Conservation (phyloP, 1,140 invertebrate species). For the Helicoverpa zea region DNA sequence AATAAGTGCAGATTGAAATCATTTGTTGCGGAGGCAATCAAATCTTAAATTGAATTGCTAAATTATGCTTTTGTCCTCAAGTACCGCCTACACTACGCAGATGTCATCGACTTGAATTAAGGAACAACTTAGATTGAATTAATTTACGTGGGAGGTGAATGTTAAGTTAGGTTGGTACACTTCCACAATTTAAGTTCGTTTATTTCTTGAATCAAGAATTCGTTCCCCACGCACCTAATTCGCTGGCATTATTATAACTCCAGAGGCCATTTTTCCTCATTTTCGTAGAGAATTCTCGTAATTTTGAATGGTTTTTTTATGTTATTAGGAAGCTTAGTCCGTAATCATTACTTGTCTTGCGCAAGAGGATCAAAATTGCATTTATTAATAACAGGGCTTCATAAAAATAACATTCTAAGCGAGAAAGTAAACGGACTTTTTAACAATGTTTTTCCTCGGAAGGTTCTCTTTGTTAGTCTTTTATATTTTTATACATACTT, state of each 20-base stretch:
- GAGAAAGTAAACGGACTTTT: too few species aligned
- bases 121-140: conserved; percentile 42
- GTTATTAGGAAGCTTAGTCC: conserved; percentile 24
- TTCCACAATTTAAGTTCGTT: conserved; percentile 41
- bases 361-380: conserved; percentile 5
- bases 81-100: not conserved
- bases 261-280: conserved; percentile 27
- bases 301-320: conserved; percentile 27
- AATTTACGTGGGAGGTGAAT: conserved; percentile 28
- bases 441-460: too few species aligned
- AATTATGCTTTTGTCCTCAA: not conserved
- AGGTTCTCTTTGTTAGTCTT: too few species aligned
- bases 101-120: conserved; percentile 11
- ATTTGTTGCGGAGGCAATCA: too few species aligned
- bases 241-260: conserved; percentile 25
- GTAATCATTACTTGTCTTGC: conserved; percentile 31
- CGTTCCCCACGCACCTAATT: conserved; percentile 19
- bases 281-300: conserved; percentile 25
- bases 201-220: conserved; percentile 36
- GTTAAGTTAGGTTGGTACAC: conserved; percentile 4
- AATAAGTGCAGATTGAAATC: too few species aligned
- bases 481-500: too few species aligned
- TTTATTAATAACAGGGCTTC: not conserved
- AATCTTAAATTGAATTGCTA: too few species aligned
- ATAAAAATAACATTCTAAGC: too few species aligned